Evolutionary conservation across 1,140 invertebrate genomes (phyloP), one percentile per base, ranked within the genome.

Genomic region (Magallana angulata): DNA sequence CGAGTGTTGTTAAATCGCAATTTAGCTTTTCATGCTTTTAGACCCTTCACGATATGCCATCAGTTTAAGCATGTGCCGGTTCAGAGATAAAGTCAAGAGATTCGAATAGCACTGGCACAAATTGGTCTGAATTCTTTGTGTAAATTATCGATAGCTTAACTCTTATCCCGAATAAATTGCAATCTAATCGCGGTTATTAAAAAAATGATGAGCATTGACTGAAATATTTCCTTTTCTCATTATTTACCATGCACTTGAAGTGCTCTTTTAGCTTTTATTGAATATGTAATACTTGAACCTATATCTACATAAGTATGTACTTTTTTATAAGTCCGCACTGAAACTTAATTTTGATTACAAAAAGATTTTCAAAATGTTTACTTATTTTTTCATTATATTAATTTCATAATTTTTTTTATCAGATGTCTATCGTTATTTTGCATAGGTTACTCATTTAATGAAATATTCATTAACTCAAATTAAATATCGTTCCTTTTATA

Each of bases 1-100:
- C 68, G 68, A 71, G 68, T 71, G 68, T 71, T 36, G 68, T 71
- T 71, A 71, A 71, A 71, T 71, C 68, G 68, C 68, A 71, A 71
- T 71, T 71, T 12, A 30, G 68, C 68, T 71, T 71, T 71, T 71
- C 68, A 71, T 71, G 68, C 68, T 71, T 71, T 71, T 71, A 71
- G 68, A 71, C 68, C 68, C 68, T 71, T 71, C 36, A 30, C 36
- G 68, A 71, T 24, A 71, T 71, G 68, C 18, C 24, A 30, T 71
- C 68, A 71, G 12, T 71, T 71, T 8, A 71, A 71, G 68, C 68
- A 71, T 71, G n/a, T 71, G 68, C 7, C 36, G 68, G 68, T 71
- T 71, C 36, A 71, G 24, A 12, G 12, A 71, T 24, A 71, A 71
- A 71, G 68, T 71, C 18, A 71, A 30, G 8, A 6, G 24, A 71